Evolutionary conservation across 1,140 invertebrate genomes (phyloP).

Genomic region (Pararge aegeria): DNA sequence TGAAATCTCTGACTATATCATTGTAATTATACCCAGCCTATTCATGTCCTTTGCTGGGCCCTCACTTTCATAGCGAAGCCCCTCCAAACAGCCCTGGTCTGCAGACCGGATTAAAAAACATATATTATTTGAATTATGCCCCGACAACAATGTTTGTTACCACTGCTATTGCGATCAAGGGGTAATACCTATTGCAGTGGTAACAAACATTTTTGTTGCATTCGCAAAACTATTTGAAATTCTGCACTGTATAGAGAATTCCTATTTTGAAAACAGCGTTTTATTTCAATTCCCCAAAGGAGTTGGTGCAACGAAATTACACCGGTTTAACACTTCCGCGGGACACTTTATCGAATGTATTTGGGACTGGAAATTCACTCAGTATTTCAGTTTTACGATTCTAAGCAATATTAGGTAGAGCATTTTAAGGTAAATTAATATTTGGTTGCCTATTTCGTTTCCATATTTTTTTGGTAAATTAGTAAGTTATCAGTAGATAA

Average conservation of each 20-base stretch:
- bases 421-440: background rate
- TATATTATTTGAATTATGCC: too few species aligned
- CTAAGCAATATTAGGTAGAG: background rate
- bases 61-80: too few species aligned
- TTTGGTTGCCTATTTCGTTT: background rate
- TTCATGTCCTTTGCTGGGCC: too few species aligned
- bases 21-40: too few species aligned
- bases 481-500: too few species aligned
- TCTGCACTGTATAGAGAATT: background rate
- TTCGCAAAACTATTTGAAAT: background rate
- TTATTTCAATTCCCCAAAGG: slow-evolving; percentile 8
- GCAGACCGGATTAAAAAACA: too few species aligned
- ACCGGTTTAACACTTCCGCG: slow-evolving; percentile 5
- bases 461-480: too few species aligned
- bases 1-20: too few species aligned
- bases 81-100: too few species aligned
- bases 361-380: slow-evolving; percentile 1
- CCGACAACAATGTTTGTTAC: too few species aligned
- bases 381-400: background rate
- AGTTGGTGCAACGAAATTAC: background rate
- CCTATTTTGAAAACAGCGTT: background rate
- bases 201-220: background rate
- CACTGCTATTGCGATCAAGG: too few species aligned
- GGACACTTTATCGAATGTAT: slow-evolving; percentile 1
- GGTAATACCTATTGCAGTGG: too few species aligned